Base-by-base conservation (phyloP, 1,140 invertebrate species). In the Gonatopus flavifemur region DNA sequence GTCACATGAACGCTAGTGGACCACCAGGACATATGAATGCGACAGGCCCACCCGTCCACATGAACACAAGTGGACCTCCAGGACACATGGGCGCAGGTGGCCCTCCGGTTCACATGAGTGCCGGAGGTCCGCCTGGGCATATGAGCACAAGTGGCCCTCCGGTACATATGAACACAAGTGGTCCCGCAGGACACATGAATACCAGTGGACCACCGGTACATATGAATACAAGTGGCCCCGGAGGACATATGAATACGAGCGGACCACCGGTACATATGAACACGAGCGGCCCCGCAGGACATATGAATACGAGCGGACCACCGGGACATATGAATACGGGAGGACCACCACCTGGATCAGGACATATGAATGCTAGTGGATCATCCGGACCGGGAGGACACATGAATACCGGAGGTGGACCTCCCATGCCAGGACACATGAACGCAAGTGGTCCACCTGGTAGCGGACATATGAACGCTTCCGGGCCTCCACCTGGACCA, bases 1-100 rank as follows among this genome's bases (percentile, higher is more conserved):
- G 52, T 37, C 61, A 62, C 5, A 70, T 70, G 56, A 68, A 64
- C 6, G 51, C 69, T 0, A 58, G 58, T 31, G 67, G 69, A 16
- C 60, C 61, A 6, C 50, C 66, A 3, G 65, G 49, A 20, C 66
- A 65, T 15, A 65, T 67, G 60, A 59, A 54, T 10, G 40, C 56
- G 1, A 52, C 44, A 15, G 66, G 66, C 10, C 52, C 59, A 16
- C 52, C 66, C 8, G 64, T 55, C 21, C 59, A 62, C 2, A 43
- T 62, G 18, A 52, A 35, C 0, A 19, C 58, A 1, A 56, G 36
- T 12, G 59, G 60, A 2, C 58, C 60, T 2, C 55, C 55, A 2
- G 54, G 50, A 18, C 21, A 31, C 7, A 39, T 38, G 24, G 39
- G 61, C 41, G 49, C 61, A 2, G 50, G 51, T 6, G 58, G 61